Conservation (phyloP, 2,113 vertebrate genomes). For the Albula glossodonta region DNA sequence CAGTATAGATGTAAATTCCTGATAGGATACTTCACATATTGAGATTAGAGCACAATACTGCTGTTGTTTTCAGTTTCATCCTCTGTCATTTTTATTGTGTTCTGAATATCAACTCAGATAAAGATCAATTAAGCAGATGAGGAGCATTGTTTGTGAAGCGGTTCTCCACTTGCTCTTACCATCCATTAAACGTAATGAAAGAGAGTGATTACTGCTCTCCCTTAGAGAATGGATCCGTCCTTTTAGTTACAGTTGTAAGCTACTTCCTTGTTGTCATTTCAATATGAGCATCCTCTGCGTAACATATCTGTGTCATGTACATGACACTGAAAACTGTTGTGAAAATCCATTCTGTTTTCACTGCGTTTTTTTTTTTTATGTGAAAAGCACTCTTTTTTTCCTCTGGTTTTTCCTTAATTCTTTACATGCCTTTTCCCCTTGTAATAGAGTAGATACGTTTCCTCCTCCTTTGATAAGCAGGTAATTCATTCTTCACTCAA, state of each 20-base stretch:
- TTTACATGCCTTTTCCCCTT: not conserved
- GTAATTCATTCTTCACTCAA: not conserved
- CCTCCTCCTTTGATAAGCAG: not conserved
- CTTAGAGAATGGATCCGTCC: slow-evolving; percentile 58
- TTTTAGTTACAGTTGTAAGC: slow-evolving; percentile 46
- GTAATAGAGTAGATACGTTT: not conserved
- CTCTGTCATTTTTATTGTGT: not conserved
- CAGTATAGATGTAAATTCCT: not conserved
- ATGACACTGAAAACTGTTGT: not conserved
- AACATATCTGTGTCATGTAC: slow-evolving; percentile 48
- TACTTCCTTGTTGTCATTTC: slow-evolving; percentile 72
- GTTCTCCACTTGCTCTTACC: slow-evolving; percentile 49
- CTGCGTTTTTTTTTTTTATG: not conserved
- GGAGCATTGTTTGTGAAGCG: slow-evolving; percentile 59
- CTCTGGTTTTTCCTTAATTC: too few relatives aligned
- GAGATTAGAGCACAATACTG: not conserved
- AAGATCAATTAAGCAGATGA: slow-evolving; percentile 61
- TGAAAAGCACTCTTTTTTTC: too few relatives aligned
- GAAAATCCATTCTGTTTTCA: not conserved
- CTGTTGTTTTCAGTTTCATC: not conserved
- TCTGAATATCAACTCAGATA: slow-evolving; percentile 19
- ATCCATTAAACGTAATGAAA: slow-evolving; percentile 69
- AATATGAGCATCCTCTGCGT: slow-evolving; percentile 13
- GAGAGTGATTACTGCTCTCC: slow-evolving; percentile 60
- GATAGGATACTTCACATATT: not conserved